Percentiles rank a stretch among this genome's conserved stretches.
Conservation (phyloP, 92 coral and sea anemone genomes). For the Siderastrea siderea region DNA sequence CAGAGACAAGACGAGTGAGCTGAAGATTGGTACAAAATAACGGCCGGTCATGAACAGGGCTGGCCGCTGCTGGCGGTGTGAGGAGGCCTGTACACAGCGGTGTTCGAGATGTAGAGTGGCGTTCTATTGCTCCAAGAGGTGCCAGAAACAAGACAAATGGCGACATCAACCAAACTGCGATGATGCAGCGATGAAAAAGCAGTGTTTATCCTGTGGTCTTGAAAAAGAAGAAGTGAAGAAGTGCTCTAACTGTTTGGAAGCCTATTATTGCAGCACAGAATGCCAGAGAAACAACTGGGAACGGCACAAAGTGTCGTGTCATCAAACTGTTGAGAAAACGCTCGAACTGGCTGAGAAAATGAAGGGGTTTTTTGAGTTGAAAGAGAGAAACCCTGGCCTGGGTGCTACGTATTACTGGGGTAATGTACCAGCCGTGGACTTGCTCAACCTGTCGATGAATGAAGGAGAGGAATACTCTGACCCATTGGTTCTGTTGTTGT, state of each 20-base stretch:
- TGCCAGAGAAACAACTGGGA: conserved; percentile 66
- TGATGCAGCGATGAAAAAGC: conserved; percentile 36
- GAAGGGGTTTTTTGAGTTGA: conserved; percentile 8
- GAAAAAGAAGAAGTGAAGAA: conserved; percentile 31
- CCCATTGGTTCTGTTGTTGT: conserved; percentile 64
- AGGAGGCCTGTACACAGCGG: conserved; percentile 17
- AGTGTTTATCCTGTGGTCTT: conserved; percentile 56
- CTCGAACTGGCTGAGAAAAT: conserved; percentile 12
- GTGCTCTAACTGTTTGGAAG: conserved; percentile 71
- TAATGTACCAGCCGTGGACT: conserved; percentile 80
- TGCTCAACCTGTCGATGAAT: conserved; percentile 79
- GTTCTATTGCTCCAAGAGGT: conserved; percentile 67
- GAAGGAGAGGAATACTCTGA: conserved; percentile 72
- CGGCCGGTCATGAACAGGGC: conserved; percentile 10
- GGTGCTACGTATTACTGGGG: conserved; percentile 77
- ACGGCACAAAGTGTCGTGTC: conserved; percentile 68
- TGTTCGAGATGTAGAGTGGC: conserved; percentile 72
- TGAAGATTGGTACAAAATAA: neutral
- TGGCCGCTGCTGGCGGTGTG: conserved; percentile 73
- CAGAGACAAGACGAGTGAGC: neutral
- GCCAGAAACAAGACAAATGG: conserved; percentile 73
- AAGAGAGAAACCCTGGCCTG: neutral
- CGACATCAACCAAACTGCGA: conserved; percentile 74
- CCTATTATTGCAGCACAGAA: conserved; percentile 69
- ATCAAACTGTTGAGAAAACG: conserved; percentile 31